Evolutionary conservation across 2,888 invertebrate species (phyloP).

Genomic region (Stomorhina lunata): DNA sequence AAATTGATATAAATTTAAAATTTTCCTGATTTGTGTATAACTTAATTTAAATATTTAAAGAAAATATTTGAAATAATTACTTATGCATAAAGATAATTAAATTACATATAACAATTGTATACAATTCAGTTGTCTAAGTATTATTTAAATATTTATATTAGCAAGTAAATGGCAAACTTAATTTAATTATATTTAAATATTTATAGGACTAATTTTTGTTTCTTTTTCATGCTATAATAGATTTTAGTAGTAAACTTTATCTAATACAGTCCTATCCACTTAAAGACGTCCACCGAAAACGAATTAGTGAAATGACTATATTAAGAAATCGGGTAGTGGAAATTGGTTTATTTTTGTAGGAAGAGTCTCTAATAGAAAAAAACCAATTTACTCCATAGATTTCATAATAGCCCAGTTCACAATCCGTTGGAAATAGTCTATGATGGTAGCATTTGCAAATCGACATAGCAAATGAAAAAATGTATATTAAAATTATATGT

Average conservation of each 20-base stretch:
- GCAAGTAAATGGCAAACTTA: constrained; percentile 56
- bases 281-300: too few relatives aligned
- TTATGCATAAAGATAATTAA: neutral
- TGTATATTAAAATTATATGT: too few relatives aligned
- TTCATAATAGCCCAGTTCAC: too few relatives aligned
- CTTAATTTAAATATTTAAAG: neutral
- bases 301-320: too few relatives aligned
- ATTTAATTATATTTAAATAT: constrained; percentile 4
- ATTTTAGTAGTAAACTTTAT: neutral
- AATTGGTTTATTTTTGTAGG: too few relatives aligned
- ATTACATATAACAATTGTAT: neutral
- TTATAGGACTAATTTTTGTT: neutral
- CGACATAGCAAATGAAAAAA: too few relatives aligned
- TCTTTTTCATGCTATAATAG: neutral
- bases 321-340: too few relatives aligned
- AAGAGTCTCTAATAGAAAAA: too few relatives aligned
- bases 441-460: too few relatives aligned
- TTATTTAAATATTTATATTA: constrained; percentile 20
- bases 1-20: constrained; percentile 30
- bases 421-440: too few relatives aligned
- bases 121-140: neutral
- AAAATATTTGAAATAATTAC: neutral
- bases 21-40: constrained; percentile 38
- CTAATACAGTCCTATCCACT: too few relatives aligned
- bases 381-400: too few relatives aligned